Conservation (phyloP, 2,797 vertebrate species). For the Thalassophryne amazonica region DNA sequence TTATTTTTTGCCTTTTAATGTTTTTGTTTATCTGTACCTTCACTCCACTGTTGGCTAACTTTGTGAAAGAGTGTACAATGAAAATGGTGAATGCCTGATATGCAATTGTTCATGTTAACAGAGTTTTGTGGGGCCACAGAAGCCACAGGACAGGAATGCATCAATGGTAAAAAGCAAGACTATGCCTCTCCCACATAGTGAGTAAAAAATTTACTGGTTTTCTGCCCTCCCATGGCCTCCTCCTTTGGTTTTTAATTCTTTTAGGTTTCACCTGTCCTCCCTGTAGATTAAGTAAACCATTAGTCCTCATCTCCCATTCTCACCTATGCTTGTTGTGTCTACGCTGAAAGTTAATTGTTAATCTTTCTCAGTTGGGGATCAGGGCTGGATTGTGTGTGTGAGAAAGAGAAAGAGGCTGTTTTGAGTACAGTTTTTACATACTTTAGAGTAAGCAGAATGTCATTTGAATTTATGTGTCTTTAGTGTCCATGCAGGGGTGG, state of each 20-base stretch:
- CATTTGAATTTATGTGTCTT: neutral
- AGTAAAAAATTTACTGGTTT: slow-evolving; percentile 43
- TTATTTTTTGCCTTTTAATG: too few relatives aligned
- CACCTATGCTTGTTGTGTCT: slow-evolving; percentile 15
- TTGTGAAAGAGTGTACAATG: neutral
- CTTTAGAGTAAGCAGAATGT: too few relatives aligned
- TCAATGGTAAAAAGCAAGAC: slow-evolving; percentile 72
- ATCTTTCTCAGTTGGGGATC: slow-evolving; percentile 56
- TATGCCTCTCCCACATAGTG: slow-evolving; percentile 71
- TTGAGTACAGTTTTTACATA: too few relatives aligned
- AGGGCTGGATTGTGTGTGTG: slow-evolving; percentile 27
- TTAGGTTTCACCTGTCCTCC: slow-evolving; percentile 51
- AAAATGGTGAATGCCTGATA: slow-evolving; percentile 25
- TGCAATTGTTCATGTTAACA: slow-evolving; percentile 22
- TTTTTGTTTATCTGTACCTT: neutral
- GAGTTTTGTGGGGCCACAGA: slow-evolving; percentile 75
- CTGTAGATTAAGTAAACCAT: slow-evolving; percentile 42
- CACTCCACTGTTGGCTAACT: neutral
- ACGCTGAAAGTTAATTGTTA: slow-evolving; percentile 59
- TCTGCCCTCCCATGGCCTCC: neutral
- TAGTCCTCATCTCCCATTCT: neutral
- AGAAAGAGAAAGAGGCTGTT: too few relatives aligned
- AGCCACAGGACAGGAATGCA: slow-evolving; percentile 81
- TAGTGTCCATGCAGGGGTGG: too few relatives aligned
- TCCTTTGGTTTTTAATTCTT: slow-evolving; percentile 40